Base-by-base conservation (phyloP, 2,113 vertebrate species). In the Aplodontia rufa region DNA sequence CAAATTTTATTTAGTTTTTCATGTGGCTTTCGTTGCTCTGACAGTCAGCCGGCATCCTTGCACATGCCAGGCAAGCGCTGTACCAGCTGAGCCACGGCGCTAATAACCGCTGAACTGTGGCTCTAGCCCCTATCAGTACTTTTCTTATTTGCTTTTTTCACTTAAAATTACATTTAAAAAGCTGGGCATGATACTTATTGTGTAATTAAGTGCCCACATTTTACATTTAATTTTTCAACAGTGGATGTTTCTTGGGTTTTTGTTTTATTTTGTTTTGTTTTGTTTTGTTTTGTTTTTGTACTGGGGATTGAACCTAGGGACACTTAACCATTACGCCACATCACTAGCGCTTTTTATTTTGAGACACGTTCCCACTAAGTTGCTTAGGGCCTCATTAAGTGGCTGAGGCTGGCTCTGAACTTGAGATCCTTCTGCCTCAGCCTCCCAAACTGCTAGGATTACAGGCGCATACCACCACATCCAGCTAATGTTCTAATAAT, bases 161-260 rank as follows among this genome's bases (percentile, higher is more conserved):
- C 17, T 88, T 86, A 75, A 82, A 42, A 74, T 19, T 32, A 35
- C 17, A 42, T 10, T n/a, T n/a, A n/a, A n/a, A n/a, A n/a, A n/a
- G n/a, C n/a, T n/a, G n/a, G n/a, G n/a, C n/a, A n/a, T n/a, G n/a
- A n/a, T n/a, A n/a, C n/a, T n/a, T n/a, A n/a, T n/a, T n/a, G n/a
- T n/a, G n/a, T n/a, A n/a, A n/a, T n/a, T n/a, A n/a, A n/a, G 69
- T 91, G 4, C 45, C 71, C 40, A 74, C 49, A 79, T 79, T 87
- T 93, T 84, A 75, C n/a, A 64, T 71, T n/a, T n/a, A n/a, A 80
- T 75, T 92, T 66, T 83, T 87, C 60, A 92, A 37, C 30, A 72
- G 68, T 69, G 64, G 19, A 0, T 64, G 12, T 90, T 85, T 93
- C 49, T n/a, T n/a, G n/a, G n/a, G n/a, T n/a, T n/a, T n/a, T n/a